Conservation (phyloP, 2,888 invertebrate genomes). For the Rhagonycha fulva region DNA sequence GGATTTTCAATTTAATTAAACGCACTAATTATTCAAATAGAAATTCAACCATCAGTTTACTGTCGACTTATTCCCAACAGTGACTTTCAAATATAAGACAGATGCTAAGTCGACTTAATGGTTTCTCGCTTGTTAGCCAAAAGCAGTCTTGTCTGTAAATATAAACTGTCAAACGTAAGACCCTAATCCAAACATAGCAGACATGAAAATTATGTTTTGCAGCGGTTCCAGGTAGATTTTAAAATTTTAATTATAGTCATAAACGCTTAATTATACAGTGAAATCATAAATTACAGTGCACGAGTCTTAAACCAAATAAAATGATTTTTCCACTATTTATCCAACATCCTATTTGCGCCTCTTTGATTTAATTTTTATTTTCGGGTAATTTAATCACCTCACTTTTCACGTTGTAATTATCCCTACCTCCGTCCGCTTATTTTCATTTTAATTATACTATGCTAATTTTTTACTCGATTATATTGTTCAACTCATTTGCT, state of each 20-base stretch:
- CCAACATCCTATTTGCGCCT: not conserved
- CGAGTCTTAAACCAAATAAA: constrained; percentile 7
- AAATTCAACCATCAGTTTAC: constrained; percentile 20
- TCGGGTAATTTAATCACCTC: not conserved
- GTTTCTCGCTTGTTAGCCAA: constrained; percentile 33
- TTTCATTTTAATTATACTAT: not conserved
- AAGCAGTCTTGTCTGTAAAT: constrained; percentile 28
- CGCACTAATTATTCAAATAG: constrained; percentile 3
- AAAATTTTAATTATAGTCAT: constrained; percentile 19
- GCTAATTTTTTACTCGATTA: not conserved
- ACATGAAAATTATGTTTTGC: constrained; percentile 26
- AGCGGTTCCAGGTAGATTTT: constrained; percentile 28
- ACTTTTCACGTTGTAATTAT: not conserved
- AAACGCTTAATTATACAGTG: constrained; percentile 17
- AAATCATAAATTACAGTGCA: constrained; percentile 9
- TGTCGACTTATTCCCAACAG: constrained; percentile 21
- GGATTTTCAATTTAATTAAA: not conserved
- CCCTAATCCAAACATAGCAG: constrained; percentile 34
- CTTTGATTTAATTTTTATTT: not conserved
- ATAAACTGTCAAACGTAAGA: constrained; percentile 35
- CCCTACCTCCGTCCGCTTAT: not conserved
- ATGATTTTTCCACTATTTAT: constrained; percentile 4
- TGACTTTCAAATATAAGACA: constrained; percentile 25
- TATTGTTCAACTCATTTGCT: not conserved
- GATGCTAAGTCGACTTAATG: constrained; percentile 25